Evolutionary conservation across 2,888 invertebrate genomes (phyloP).

Genomic region (Zelleria hepariella): DNA sequence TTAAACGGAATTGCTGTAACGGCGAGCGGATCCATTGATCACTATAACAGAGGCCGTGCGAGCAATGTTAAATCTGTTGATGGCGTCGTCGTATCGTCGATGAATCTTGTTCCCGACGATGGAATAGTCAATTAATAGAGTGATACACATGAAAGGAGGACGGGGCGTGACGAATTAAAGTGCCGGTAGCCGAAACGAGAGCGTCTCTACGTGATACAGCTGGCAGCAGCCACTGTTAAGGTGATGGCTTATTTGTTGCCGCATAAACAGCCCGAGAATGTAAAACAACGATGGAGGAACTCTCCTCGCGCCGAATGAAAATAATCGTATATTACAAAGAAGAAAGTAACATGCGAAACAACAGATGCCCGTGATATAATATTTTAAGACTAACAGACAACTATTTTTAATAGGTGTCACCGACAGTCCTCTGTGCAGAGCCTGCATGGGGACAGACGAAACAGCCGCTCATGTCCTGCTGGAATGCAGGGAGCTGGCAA

Average conservation of each 20-base stretch:
- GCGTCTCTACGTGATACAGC: conserved; percentile 23
- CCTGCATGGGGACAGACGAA: too few species aligned
- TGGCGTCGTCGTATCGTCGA: conserved; percentile 1
- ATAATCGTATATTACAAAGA: background rate
- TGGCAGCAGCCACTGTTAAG: background rate
- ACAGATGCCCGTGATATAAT: background rate
- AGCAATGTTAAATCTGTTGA: background rate
- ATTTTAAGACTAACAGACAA: too few species aligned
- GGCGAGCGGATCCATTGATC: conserved; percentile 33
- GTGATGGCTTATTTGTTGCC: background rate
- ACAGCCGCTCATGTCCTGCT: too few species aligned
- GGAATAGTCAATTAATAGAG: conserved; percentile 38
- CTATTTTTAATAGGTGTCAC: too few species aligned
- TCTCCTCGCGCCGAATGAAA: background rate
- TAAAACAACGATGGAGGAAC: background rate
- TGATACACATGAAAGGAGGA: conserved; percentile 25
- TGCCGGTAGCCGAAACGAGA: conserved; percentile 34
- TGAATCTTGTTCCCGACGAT: background rate
- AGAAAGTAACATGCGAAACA: background rate
- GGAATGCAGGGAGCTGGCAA: too few species aligned
- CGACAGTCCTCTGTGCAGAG: too few species aligned
- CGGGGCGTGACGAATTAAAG: conserved; percentile 36
- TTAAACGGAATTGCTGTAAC: conserved; percentile 44
- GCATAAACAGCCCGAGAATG: background rate
- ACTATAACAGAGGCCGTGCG: conserved; percentile 13